These are phyloP conservation scores for Bombus consobrinus DNA, from an alignment of 1,140 invertebrate species.

Conservation along the genomic window DNA sequence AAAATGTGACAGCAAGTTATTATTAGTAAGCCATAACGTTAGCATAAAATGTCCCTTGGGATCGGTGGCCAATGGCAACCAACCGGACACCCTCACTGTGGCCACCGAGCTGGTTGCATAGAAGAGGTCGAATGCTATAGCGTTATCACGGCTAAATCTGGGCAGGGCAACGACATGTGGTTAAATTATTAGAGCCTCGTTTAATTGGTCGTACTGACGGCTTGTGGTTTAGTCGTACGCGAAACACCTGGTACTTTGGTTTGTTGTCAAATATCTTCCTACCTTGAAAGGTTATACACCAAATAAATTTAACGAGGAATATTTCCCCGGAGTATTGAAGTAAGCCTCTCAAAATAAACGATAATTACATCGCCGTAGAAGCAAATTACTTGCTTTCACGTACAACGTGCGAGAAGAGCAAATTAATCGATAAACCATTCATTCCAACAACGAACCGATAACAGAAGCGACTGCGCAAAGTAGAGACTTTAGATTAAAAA, in stretches of 20 bases:
- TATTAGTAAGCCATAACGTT: conserved; percentile 76
- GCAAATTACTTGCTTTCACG: conserved; percentile 14
- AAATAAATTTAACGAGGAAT: conserved; percentile 23
- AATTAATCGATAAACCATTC: conserved; percentile 43
- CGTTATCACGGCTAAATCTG: conserved; percentile 74
- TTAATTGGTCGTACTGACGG: conserved; percentile 75
- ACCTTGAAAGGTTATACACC: conserved; percentile 9
- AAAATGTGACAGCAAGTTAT: conserved; percentile 71
- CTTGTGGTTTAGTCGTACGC: conserved; percentile 65
- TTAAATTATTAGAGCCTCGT: conserved; percentile 77
- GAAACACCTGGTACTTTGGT: conserved; percentile 32
- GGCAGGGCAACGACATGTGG: conserved; percentile 64
- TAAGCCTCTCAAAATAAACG: conserved; percentile 30
- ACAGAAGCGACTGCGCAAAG: conserved; percentile 23
- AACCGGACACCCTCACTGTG: conserved; percentile 24
- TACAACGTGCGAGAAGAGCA: conserved; percentile 1
- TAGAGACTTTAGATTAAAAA: neutral
- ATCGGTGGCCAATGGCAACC: conserved; percentile 34
- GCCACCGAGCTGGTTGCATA: conserved; percentile 25
- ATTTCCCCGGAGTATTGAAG: neutral
- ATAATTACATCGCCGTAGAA: conserved; percentile 28
- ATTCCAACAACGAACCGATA: conserved; percentile 14
- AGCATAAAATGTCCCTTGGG: conserved; percentile 71
- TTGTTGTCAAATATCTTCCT: conserved; percentile 40
- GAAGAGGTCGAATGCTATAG: conserved; percentile 40